Base-by-base conservation (phyloP, 1,140 invertebrate genomes). In the Ctenoplectra terminalis region DNA sequence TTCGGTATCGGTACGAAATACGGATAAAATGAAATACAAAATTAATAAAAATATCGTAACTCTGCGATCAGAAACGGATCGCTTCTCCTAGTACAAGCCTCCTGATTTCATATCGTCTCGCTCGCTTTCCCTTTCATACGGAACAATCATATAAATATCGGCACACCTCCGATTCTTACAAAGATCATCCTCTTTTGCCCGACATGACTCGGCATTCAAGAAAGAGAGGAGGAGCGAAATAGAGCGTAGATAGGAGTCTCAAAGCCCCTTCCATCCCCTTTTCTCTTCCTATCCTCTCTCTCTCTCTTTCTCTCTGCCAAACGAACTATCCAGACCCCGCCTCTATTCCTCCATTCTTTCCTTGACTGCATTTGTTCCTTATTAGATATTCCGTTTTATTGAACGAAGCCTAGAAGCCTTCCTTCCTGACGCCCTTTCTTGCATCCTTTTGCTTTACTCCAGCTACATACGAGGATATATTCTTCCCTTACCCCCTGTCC, bases 341-440 rank as follows among this genome's bases (percentile, higher is more conserved):
- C 79, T 79, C 76, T 70, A 60, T 77, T 85, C 20, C 71, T 77
- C 88, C 85, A 89, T 92, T 90, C 88, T 90, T 88, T 87, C 85
- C 86, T 90, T 88, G 88, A 90, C 89, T 90, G 83, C 88, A 89
- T 92, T 92, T 90, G 90, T 91, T 83, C 90, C 90, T 92, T 92
- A 92, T 92, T 91, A 92, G 91, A 92, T 93, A 92, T 93, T 93
- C 91, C 92, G 90, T 93, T 92, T 92, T 91, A 93, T 92, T 90
- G 92, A 93, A 90, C 88, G 87, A 85, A 88, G 84, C 89, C 89
- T 89, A 89, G 90, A 84, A 90, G 85, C 79, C 85, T 90, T 86
- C 76, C 83, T 78, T 70, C 67, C 73, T 80, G 46, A 84, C 84
- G 85, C 80, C 78, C 63, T 75, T 74, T 73, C 80, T 83, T 54